Percentiles rank a stretch among this genome's conserved stretches.
Evolutionary conservation across 2,113 vertebrate genomes (phyloP).

Genomic region (Pterocles burchelli): DNA sequence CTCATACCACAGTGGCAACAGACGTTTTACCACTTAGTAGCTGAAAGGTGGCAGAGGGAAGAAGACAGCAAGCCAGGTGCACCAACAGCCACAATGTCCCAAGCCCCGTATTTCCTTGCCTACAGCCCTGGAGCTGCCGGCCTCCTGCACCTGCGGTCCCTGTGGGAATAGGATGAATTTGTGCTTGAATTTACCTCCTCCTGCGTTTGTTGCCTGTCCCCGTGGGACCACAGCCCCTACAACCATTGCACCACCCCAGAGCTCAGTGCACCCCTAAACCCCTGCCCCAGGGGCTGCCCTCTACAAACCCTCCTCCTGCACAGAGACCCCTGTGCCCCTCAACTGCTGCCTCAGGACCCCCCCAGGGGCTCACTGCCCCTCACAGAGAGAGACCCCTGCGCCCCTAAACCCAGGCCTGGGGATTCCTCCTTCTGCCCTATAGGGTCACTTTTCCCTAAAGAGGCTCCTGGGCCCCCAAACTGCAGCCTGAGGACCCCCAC

Average conservation of each 20-base stretch:
- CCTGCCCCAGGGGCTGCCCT: not conserved
- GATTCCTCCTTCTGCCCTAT: accelerated
- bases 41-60: no score
- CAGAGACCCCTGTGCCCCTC: no score
- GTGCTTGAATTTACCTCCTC: no score
- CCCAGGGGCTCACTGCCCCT: accelerated
- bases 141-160: accelerated
- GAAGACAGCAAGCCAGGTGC: not conserved
- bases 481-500: accelerated
- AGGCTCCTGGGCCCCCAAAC: not conserved
- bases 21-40: not conserved
- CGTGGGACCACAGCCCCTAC: not conserved
- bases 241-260: accelerated
- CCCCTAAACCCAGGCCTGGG: not conserved
- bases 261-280: accelerated
- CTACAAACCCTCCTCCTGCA: not conserved
- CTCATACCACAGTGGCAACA: not conserved
- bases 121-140: not conserved
- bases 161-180: no score
- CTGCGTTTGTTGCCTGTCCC: not conserved
- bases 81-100: not conserved
- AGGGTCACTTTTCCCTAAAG: not conserved
- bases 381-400: accelerated
- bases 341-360: no score
- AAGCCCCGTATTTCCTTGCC: accelerated